These are phyloP conservation scores for Urocitellus parryii DNA, from an alignment of 2,113 vertebrate species.

Conservation along the genomic window DNA sequence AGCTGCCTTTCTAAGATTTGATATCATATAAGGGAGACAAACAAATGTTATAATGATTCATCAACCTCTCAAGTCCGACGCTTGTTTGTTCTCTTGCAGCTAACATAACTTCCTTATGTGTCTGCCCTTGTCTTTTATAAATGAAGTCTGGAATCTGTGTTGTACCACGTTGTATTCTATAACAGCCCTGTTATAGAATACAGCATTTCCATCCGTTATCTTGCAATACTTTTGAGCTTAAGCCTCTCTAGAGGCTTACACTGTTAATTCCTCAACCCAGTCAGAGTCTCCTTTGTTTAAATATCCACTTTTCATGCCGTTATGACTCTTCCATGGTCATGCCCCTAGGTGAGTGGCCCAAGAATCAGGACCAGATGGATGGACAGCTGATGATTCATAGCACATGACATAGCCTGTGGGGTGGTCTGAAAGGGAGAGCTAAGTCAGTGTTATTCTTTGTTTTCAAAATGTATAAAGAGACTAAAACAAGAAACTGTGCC, in stretches of 20 bases:
- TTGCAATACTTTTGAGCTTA: background rate
- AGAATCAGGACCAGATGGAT: background rate
- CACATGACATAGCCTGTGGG: background rate
- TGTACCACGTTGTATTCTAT: background rate
- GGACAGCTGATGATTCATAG: background rate
- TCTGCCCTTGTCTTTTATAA: conserved; percentile 26
- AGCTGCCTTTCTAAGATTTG: conserved; percentile 63
- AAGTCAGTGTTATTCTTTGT: background rate
- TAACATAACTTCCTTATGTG: background rate
- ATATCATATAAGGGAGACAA: conserved; percentile 10
- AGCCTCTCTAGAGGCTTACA: background rate
- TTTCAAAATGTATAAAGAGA: background rate
- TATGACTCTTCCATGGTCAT: background rate
- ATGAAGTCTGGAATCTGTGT: background rate
- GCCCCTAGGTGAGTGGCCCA: background rate
- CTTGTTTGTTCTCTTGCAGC: conserved; percentile 42
- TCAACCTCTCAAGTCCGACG: background rate
- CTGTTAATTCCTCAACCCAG: background rate
- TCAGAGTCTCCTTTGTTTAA: background rate
- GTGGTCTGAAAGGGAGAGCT: background rate
- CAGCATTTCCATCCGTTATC: background rate
- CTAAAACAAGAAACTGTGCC: background rate
- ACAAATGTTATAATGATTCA: conserved; percentile 16
- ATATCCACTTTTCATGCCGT: background rate
- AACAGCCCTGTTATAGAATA: background rate